Conservation (phyloP, 2,888 invertebrate genomes). For the Acleris laterana region DNA sequence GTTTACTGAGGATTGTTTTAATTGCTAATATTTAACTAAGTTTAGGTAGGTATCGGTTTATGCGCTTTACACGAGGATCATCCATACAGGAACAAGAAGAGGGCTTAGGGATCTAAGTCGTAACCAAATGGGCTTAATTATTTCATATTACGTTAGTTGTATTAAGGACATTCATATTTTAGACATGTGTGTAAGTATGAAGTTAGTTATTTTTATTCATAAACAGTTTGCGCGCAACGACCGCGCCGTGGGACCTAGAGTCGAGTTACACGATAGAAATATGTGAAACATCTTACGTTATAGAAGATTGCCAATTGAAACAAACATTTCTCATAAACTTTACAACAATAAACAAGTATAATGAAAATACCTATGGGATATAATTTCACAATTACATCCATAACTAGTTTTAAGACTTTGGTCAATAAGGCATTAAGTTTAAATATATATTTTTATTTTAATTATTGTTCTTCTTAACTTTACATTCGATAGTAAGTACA, state of each 20-base stretch:
- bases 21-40: constrained; percentile 61
- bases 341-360: constrained; percentile 81
- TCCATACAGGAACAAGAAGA: constrained; percentile 14
- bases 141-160: background rate
- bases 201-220: constrained; percentile 18
- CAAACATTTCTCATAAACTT: constrained; percentile 72
- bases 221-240: constrained; percentile 5
- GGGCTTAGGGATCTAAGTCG: constrained; percentile 2
- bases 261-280: constrained; percentile 22
- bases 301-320: constrained; percentile 74
- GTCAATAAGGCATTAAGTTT: constrained; percentile 85
- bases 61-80: constrained; percentile 32
- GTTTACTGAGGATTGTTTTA: constrained; percentile 72
- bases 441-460: constrained; percentile 79
- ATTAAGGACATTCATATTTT: constrained; percentile 3
- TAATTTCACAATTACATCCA: constrained; percentile 72
- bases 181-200: constrained; percentile 3
- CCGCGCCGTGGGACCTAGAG: constrained; percentile 8
- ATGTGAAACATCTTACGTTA: constrained; percentile 44
- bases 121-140: constrained; percentile 17
- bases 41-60: constrained; percentile 38
- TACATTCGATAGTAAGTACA: constrained; percentile 75
- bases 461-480: constrained; percentile 82
- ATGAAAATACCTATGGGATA: constrained; percentile 66
- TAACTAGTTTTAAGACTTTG: constrained; percentile 84